A percentile compares a stretch with the other conserved stretches of the same genome.
phyloP scores from a whole-genome alignment of 2,888 invertebrate genomes.

The Aelia acuminata region DNA sequence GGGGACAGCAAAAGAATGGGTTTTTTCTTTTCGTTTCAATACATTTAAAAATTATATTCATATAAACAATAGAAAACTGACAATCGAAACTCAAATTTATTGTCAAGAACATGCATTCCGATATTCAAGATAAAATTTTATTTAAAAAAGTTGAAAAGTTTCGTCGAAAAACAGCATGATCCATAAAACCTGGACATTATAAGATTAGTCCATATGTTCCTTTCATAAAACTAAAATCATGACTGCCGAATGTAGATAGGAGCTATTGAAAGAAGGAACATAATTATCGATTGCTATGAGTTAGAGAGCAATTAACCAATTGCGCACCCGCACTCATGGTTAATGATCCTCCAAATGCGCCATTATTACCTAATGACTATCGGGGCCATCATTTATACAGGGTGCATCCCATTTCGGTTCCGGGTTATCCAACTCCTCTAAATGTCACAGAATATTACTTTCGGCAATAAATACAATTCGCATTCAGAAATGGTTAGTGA shows the following conservation, averaged over 20 bases:
- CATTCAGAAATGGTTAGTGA: slow-evolving; percentile 19
- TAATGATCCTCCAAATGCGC: not conserved
- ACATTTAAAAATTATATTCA: too few species aligned
- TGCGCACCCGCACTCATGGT: not conserved
- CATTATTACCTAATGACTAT: slow-evolving; percentile 26
- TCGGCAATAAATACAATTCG: slow-evolving; percentile 14
- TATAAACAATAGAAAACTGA: too few species aligned
- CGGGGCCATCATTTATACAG: slow-evolving; percentile 13
- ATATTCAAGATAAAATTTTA: too few species aligned
- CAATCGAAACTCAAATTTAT: too few species aligned
- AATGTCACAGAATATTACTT: not conserved
- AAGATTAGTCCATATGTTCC: too few species aligned
- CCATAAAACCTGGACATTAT: too few species aligned
- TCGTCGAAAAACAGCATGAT: too few species aligned
- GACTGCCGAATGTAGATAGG: not conserved
- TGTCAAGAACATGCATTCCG: too few species aligned
- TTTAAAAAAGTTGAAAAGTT: too few species aligned
- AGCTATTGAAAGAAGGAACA: not conserved
- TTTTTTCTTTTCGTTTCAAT: too few species aligned
- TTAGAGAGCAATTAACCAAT: slow-evolving; percentile 11
- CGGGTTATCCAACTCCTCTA: not conserved
- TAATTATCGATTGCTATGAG: not conserved
- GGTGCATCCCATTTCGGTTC: not conserved
- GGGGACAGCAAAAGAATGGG: too few species aligned
- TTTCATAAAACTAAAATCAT: too few species aligned